Conservation (phyloP, 2,113 vertebrate genomes). For the Oceanodroma tethys region DNA sequence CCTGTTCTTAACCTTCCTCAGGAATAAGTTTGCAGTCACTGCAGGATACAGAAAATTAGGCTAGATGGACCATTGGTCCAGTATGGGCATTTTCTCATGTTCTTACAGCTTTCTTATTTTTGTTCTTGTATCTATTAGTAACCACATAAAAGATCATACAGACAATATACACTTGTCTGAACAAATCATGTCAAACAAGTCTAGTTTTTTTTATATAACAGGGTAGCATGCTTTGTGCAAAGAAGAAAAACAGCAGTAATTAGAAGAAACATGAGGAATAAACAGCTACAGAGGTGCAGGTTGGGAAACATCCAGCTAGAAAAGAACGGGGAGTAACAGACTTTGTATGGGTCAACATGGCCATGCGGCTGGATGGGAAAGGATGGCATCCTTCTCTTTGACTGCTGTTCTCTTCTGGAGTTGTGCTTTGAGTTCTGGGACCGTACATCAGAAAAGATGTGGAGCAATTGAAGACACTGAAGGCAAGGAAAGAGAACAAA, state of each 20-base stretch:
- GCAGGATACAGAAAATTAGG: not conserved
- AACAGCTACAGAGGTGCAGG: not conserved
- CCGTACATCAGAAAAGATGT: not conserved
- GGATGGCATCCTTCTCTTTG: not conserved
- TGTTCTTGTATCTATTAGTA: not conserved
- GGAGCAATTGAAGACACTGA: not conserved
- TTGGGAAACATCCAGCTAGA: not conserved
- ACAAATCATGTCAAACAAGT: not conserved
- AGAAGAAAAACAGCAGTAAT: not conserved
- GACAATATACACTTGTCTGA: not conserved
- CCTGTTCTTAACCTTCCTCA: not conserved
- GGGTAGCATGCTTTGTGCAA: not conserved
- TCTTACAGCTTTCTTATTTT: not conserved
- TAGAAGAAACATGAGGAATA: not conserved
- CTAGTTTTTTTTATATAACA: not conserved
- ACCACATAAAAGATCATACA: not conserved
- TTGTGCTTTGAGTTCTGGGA: not conserved
- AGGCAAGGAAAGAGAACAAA: not conserved
- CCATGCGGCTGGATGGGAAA: not conserved
- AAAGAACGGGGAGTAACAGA: not conserved
- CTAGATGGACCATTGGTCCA: not conserved
- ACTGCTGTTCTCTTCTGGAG: not conserved
- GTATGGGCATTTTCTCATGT: not conserved
- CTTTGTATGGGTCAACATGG: not conserved
- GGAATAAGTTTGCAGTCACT: not conserved